Evolutionary conservation across 2,888 invertebrate genomes (phyloP).

Genomic region (Ochropleura plecta): DNA sequence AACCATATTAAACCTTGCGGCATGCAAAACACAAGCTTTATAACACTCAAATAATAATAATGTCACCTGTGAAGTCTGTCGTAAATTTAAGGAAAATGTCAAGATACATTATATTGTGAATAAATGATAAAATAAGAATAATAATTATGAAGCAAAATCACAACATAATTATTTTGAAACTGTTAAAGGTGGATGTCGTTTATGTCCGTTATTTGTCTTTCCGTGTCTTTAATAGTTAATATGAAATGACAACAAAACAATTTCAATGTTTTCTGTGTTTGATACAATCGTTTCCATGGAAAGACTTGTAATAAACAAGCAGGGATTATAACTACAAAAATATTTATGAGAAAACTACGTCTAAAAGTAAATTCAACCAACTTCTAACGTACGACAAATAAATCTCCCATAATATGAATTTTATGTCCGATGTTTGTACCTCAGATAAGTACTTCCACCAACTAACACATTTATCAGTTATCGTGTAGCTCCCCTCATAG

Average conservation of each 20-base stretch:
- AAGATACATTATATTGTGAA: too few relatives aligned
- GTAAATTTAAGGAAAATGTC: too few relatives aligned
- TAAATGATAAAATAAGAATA: too few relatives aligned
- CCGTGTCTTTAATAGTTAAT: slow-evolving; percentile 3
- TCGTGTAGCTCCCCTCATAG: too few relatives aligned
- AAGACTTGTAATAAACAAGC: neutral
- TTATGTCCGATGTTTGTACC: neutral
- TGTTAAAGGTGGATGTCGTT: neutral
- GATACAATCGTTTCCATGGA: slow-evolving; percentile 1
- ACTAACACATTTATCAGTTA: too few relatives aligned
- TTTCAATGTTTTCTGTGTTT: slow-evolving; percentile 8
- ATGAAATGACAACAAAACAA: slow-evolving; percentile 5
- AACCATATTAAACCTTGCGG: too few relatives aligned
- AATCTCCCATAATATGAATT: neutral
- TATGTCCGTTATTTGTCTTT: neutral
- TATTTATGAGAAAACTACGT: neutral
- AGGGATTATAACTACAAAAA: neutral
- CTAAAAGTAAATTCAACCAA: neutral
- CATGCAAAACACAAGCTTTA: too few relatives aligned
- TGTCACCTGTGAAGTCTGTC: too few relatives aligned
- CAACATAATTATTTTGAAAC: neutral
- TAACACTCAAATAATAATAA: too few relatives aligned
- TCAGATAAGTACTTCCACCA: too few relatives aligned
- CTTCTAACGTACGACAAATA: neutral
- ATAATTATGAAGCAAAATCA: too few relatives aligned